Evolutionary conservation across 2,888 invertebrate genomes (phyloP).

Genomic region (Luperina testacea): DNA sequence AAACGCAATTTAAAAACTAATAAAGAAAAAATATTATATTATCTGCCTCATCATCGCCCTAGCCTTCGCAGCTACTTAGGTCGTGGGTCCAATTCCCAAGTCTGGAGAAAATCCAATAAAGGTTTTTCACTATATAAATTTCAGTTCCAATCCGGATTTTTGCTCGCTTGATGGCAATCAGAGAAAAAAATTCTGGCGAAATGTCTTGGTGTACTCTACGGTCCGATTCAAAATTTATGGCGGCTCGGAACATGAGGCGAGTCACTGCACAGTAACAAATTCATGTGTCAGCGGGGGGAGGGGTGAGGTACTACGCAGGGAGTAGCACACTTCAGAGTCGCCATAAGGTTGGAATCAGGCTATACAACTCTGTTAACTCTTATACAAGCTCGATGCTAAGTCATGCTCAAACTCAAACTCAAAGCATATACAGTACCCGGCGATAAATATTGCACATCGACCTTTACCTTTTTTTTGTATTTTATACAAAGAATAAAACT

Average conservation of each 20-base stretch:
- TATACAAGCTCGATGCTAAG: not conserved
- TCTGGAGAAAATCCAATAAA: not conserved
- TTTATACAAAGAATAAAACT: too few relatives aligned
- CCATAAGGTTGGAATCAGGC: too few relatives aligned
- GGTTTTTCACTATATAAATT: not conserved
- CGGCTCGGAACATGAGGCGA: too few relatives aligned
- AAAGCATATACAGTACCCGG: too few relatives aligned
- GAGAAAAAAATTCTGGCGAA: not conserved
- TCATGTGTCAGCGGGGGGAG: too few relatives aligned
- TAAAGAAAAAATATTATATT: not conserved
- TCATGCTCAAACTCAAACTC: too few relatives aligned
- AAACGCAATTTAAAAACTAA: not conserved
- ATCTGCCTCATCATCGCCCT: not conserved
- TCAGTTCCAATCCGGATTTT: not conserved
- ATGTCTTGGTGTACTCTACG: not conserved
- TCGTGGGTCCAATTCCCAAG: not conserved
- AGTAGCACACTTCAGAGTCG: too few relatives aligned
- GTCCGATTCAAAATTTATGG: too few relatives aligned
- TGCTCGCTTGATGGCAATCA: not conserved
- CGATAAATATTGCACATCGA: too few relatives aligned
- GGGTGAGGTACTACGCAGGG: too few relatives aligned
- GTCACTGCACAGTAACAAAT: too few relatives aligned
- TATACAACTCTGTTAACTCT: not conserved
- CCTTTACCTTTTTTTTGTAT: too few relatives aligned
- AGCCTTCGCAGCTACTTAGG: not conserved